Conservation (phyloP, 2,113 vertebrate species). For the Rallus limicola region DNA sequence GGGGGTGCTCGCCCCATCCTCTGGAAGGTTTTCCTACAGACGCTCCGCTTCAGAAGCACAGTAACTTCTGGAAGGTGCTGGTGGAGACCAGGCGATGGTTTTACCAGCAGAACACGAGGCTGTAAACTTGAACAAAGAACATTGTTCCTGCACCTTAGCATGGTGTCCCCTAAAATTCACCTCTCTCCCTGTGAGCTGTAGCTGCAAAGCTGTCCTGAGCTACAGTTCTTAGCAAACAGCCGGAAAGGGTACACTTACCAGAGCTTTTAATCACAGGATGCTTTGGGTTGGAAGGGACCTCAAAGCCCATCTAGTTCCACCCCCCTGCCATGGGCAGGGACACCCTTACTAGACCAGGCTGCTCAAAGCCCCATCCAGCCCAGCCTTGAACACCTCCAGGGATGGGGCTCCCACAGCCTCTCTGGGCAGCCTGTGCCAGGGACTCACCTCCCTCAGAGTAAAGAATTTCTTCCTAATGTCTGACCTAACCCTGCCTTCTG, state of each 20-base stretch:
- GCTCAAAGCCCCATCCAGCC: too few relatives aligned
- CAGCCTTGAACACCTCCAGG: too few relatives aligned
- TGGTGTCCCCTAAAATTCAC: not conserved
- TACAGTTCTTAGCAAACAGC: not conserved
- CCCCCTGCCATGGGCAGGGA: too few relatives aligned
- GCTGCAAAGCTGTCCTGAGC: not conserved
- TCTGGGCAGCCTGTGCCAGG: too few relatives aligned
- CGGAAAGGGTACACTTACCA: not conserved
- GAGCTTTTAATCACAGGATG: not conserved
- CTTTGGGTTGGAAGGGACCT: too few relatives aligned
- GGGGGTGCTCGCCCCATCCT: too few relatives aligned
- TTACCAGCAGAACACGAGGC: slow-evolving; percentile 73
- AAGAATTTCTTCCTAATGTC: too few relatives aligned
- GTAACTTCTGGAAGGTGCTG: slow-evolving; percentile 20
- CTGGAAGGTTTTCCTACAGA: slow-evolving; percentile 63
- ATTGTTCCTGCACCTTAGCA: slow-evolving; percentile 63
- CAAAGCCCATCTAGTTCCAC: too few relatives aligned
- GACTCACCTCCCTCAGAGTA: too few relatives aligned
- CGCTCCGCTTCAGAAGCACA: slow-evolving; percentile 52
- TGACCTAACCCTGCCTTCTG: too few relatives aligned
- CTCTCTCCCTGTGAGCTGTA: not conserved
- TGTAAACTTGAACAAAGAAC: slow-evolving; percentile 67
- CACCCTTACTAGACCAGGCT: too few relatives aligned
- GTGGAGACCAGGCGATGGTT: slow-evolving; percentile 56
- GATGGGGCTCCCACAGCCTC: too few relatives aligned